phyloP scores from a whole-genome alignment of 64 coral and sea anemone species.

The Acropora tenuis region DNA sequence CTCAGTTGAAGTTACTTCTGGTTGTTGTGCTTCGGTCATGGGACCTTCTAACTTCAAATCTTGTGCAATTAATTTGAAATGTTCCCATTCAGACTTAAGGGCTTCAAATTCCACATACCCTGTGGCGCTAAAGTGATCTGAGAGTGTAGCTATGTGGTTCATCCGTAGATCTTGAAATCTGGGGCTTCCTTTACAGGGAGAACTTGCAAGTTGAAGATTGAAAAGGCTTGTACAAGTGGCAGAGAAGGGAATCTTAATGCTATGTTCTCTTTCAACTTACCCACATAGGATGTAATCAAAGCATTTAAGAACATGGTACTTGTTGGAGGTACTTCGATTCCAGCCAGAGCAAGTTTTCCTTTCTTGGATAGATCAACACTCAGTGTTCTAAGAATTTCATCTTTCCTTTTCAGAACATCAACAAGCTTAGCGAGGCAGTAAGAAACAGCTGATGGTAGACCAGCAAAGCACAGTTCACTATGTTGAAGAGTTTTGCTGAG shows the following conservation, averaged over 20 bases:
- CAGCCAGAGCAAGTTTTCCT: constrained; percentile 54
- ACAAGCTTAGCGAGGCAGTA: constrained; percentile 66
- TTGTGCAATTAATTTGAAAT: constrained; percentile 63
- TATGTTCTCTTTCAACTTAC: constrained; percentile 65
- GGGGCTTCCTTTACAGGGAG: constrained; percentile 36
- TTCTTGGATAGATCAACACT: constrained; percentile 50
- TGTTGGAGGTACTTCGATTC: constrained; percentile 46
- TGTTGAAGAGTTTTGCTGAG: constrained; percentile 50
- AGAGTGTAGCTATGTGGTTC: constrained; percentile 9
- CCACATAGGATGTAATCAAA: constrained; percentile 48
- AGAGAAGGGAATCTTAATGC: neutral
- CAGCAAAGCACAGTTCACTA: constrained; percentile 60
- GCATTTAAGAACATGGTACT: constrained; percentile 29
- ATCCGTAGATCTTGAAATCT: constrained; percentile 15
- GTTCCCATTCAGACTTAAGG: constrained; percentile 47
- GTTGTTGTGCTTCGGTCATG: constrained; percentile 28
- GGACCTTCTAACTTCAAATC: constrained; percentile 61
- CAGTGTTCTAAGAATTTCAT: constrained; percentile 65
- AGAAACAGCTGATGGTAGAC: constrained; percentile 62
- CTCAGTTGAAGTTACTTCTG: constrained; percentile 28
- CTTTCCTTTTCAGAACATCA: constrained; percentile 48
- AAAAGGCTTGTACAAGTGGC: constrained; percentile 59
- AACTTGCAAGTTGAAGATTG: constrained; percentile 55
- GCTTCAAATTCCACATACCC: constrained; percentile 28
- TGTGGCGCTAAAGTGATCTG: constrained; percentile 23